These are phyloP conservation scores for Synaphobranchus kaupii DNA, from an alignment of 2,797 vertebrate genomes.

Conservation along the genomic window DNA sequence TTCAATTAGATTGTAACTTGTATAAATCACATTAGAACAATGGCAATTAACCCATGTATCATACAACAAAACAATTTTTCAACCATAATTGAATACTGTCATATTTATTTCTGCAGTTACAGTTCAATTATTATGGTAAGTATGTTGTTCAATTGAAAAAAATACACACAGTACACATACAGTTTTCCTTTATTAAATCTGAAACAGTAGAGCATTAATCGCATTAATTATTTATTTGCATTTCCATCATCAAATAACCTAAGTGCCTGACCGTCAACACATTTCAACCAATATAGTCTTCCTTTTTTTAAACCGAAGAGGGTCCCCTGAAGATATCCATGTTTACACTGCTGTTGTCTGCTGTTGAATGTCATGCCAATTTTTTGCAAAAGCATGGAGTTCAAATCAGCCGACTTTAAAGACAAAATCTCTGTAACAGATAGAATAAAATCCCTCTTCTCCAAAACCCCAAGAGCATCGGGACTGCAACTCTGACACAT, in stretches of 20 bases:
- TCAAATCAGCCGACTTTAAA: too few species aligned
- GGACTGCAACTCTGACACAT: too few species aligned
- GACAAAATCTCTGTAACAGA: too few species aligned
- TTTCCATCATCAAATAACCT: background rate
- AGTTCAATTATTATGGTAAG: background rate
- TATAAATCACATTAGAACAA: background rate
- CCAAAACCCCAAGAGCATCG: too few species aligned
- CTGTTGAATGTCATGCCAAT: too few species aligned
- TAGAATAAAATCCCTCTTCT: too few species aligned
- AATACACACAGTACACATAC: too few species aligned
- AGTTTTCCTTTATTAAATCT: background rate
- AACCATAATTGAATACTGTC: background rate
- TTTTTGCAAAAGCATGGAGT: too few species aligned
- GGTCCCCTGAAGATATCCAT: too few species aligned
- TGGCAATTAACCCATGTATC: background rate
- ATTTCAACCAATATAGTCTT: background rate
- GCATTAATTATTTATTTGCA: background rate
- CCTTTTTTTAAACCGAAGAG: too few species aligned
- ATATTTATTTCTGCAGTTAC: background rate
- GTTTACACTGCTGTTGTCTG: too few species aligned
- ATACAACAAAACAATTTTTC: background rate
- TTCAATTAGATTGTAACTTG: background rate
- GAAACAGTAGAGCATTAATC: background rate
- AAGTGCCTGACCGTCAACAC: too few species aligned
- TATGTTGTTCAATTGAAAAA: background rate